Conservation (phyloP, 2,113 vertebrate species). For the Peucedramus taeniatus region DNA sequence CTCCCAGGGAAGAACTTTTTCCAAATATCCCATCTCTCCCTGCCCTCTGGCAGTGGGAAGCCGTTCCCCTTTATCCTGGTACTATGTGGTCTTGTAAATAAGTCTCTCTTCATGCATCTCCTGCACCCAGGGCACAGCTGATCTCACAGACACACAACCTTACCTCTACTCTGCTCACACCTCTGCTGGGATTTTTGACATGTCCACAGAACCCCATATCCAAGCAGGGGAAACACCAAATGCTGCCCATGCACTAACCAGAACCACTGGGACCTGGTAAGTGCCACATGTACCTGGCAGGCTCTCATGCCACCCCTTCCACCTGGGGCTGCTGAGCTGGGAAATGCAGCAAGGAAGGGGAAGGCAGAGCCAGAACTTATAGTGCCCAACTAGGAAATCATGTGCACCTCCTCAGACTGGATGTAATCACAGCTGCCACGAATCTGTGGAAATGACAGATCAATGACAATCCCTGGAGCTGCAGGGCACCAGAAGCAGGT, state of each 20-base stretch:
- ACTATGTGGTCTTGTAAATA: background rate
- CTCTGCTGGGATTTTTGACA: background rate
- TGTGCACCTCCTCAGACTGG: background rate
- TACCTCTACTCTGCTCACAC: background rate
- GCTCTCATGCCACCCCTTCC: background rate
- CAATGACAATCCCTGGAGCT: background rate
- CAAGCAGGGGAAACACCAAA: background rate
- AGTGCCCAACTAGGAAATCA: background rate
- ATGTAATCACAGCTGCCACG: background rate
- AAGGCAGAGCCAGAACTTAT: background rate
- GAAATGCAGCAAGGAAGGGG: background rate
- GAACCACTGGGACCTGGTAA: background rate
- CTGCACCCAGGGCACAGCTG: background rate
- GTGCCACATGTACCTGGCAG: rapidly evolving
- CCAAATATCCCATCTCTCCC: too few species aligned
- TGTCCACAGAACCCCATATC: background rate
- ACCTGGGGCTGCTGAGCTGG: background rate
- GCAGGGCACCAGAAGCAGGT: background rate
- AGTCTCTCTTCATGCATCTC: background rate
- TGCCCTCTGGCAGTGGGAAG: background rate
- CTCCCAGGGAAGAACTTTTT: background rate
- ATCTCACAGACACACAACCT: background rate
- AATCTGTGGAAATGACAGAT: background rate
- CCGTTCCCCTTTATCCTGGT: background rate
- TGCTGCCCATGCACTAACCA: background rate